Evolutionary conservation across 2,888 invertebrate species (phyloP).

Genomic region (Drosophila engyochracea): DNA sequence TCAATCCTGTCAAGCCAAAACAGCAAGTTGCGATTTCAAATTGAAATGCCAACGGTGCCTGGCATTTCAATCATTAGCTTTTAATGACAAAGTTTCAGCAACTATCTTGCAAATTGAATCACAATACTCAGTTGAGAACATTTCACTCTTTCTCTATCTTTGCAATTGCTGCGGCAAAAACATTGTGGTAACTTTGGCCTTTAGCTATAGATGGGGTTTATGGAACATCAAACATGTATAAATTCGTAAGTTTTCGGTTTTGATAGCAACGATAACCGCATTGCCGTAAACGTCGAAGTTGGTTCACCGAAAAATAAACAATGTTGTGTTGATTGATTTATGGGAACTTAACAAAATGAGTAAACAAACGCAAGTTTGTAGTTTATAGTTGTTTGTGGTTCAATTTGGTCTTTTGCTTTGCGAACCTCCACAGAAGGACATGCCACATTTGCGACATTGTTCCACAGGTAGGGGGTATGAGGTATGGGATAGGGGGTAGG

Average conservation of each 20-base stretch:
- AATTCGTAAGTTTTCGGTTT: not conserved
- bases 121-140: not conserved
- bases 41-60: not conserved
- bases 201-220: not conserved
- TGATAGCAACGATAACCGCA: constrained; percentile 26
- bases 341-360: constrained; percentile 51
- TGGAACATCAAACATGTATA: constrained; percentile 4
- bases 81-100: not conserved
- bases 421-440: constrained; percentile 34
- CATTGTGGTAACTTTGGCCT: not conserved
- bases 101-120: not conserved
- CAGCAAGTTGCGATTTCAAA: not conserved
- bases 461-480: not conserved
- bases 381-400: constrained; percentile 26
- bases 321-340: constrained; percentile 69
- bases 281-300: constrained; percentile 33
- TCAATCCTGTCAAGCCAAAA: not conserved
- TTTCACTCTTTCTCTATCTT: not conserved
- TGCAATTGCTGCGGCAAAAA: not conserved
- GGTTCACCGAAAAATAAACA: constrained; percentile 12
- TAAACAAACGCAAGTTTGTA: constrained; percentile 54
- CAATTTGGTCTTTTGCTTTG: not conserved
- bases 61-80: not conserved
- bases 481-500: too few species aligned
- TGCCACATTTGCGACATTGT: constrained; percentile 14